Percentiles rank a stretch among this genome's conserved stretches.
phyloP scores from a whole-genome alignment of 1,140 invertebrate genomes.

The Habropoda laboriosa region DNA sequence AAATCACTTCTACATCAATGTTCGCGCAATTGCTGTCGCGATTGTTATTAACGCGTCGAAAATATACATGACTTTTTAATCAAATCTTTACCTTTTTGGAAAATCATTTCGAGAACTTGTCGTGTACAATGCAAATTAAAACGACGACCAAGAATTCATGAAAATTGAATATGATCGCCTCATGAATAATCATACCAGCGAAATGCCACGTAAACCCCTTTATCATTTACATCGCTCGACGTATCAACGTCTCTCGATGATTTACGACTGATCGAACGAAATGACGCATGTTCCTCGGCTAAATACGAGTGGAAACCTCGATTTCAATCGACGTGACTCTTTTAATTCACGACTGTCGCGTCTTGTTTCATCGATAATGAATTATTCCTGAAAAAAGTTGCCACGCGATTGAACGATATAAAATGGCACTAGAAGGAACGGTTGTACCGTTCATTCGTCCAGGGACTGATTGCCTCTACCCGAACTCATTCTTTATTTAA shows the following conservation, averaged over 20 bases:
- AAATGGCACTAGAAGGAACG: not conserved
- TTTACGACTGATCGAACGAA: not conserved
- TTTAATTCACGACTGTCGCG: not conserved
- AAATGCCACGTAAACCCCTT: not conserved
- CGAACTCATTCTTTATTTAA: constrained; percentile 28
- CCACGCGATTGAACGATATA: too few species aligned
- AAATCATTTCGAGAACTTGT: not conserved
- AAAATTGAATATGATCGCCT: not conserved
- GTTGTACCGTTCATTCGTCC: not conserved
- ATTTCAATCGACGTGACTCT: not conserved
- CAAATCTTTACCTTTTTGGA: too few species aligned
- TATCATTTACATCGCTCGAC: not conserved
- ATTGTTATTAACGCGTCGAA: too few species aligned
- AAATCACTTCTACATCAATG: too few species aligned
- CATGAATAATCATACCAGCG: not conserved
- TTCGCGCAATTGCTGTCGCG: too few species aligned
- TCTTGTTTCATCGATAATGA: not conserved
- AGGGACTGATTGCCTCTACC: constrained; percentile 5
- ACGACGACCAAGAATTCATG: not conserved
- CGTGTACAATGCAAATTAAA: not conserved
- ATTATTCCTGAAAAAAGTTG: not conserved
- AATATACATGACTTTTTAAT: too few species aligned
- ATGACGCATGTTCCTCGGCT: not conserved
- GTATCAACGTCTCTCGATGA: not conserved
- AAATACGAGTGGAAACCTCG: not conserved